Conservation (phyloP, 2,113 vertebrate species). For the Serilophus lunatus region DNA sequence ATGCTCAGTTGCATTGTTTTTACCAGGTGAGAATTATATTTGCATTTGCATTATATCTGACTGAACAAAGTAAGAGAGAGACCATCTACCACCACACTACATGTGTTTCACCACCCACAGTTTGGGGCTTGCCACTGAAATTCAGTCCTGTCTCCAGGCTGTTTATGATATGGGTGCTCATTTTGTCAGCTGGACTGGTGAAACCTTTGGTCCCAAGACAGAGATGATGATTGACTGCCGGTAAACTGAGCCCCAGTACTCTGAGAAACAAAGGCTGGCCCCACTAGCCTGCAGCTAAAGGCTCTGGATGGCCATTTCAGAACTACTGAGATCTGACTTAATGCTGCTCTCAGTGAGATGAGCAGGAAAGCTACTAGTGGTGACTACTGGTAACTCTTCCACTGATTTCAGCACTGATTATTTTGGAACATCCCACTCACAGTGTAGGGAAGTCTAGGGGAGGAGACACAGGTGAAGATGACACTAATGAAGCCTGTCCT, state of each 20-base stretch:
- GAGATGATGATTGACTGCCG: not conserved
- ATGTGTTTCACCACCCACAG: not conserved
- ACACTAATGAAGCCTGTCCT: not conserved
- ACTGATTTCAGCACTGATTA: not conserved
- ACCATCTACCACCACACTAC: not conserved
- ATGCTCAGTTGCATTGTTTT: not conserved
- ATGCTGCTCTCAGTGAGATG: not conserved
- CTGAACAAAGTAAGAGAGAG: not conserved
- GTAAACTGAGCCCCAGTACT: not conserved
- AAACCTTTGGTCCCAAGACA: not conserved
- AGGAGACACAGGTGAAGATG: not conserved
- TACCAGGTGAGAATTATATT: not conserved
- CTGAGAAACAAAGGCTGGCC: not conserved
- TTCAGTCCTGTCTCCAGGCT: not conserved
- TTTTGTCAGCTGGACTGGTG: not conserved
- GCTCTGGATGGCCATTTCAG: not conserved
- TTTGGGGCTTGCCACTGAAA: not conserved
- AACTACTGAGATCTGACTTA: not conserved
- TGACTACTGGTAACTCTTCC: not conserved
- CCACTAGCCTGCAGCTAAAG: not conserved
- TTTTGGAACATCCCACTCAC: not conserved
- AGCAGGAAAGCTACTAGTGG: not conserved
- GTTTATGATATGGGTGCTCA: not conserved
- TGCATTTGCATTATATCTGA: not conserved
- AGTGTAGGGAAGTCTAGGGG: not conserved